phyloP scores from a whole-genome alignment of 2,113 vertebrate species.

The Stigmatopora nigra region DNA sequence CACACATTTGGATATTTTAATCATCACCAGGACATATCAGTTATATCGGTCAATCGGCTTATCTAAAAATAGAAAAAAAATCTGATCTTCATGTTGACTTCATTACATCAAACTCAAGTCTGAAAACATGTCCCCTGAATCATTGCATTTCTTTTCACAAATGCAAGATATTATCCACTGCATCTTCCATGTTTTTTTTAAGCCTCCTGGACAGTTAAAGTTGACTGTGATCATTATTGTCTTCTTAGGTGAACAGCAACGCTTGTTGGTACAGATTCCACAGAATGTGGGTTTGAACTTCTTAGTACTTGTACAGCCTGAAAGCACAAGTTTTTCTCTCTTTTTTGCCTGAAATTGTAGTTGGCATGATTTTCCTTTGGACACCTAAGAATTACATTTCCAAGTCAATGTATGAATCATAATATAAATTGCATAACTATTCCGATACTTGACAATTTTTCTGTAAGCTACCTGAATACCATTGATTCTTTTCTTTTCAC shows the following conservation, averaged over 20 bases:
- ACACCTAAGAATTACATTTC: constrained; percentile 60
- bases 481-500: constrained; percentile 66
- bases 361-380: constrained; percentile 82
- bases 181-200: constrained; percentile 86
- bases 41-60: too few species aligned
- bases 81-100: neutral
- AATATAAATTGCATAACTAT: neutral
- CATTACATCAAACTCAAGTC: constrained; percentile 78
- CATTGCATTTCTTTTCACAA: constrained; percentile 80
- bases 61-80: too few species aligned
- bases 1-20: too few species aligned
- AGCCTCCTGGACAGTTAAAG: constrained; percentile 80
- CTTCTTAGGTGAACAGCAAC: constrained; percentile 85
- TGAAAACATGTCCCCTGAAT: constrained; percentile 82
- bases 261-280: constrained; percentile 80
- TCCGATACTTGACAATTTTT: neutral
- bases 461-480: constrained; percentile 74
- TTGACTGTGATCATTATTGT: constrained; percentile 79
- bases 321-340: constrained; percentile 80
- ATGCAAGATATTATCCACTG: constrained; percentile 92
- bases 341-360: constrained; percentile 79
- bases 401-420: neutral
- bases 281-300: constrained; percentile 84
- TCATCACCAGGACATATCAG: too few species aligned
- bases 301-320: constrained; percentile 80